These are phyloP conservation scores for Strigops habroptila DNA, from an alignment of 2,113 vertebrate species.

Conservation along the genomic window DNA sequence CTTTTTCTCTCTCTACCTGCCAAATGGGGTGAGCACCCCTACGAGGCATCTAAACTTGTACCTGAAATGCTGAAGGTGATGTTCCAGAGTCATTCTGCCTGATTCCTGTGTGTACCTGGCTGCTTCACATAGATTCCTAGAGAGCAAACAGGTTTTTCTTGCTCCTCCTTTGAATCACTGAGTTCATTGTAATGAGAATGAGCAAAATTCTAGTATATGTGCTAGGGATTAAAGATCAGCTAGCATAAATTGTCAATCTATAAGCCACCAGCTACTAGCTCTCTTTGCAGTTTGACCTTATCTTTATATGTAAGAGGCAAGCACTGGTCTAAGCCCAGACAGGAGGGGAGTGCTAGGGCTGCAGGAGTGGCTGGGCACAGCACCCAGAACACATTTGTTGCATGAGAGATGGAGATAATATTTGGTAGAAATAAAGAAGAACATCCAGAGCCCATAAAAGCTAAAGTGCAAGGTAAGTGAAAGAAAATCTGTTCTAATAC, in stretches of 20 bases:
- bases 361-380: background rate
- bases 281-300: conserved; percentile 54
- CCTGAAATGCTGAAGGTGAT: background rate
- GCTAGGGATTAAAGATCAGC: conserved; percentile 56
- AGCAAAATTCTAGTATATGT: background rate
- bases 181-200: background rate
- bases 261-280: background rate
- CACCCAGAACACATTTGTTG: fast-evolving
- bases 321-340: background rate
- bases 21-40: background rate
- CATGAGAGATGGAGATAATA: background rate
- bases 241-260: conserved; percentile 19
- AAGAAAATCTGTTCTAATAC: background rate
- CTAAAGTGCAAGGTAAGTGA: conserved; percentile 72
- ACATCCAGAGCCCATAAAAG: conserved; percentile 70
- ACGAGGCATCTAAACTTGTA: no score
- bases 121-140: background rate
- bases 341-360: background rate
- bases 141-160: background rate
- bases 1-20: background rate
- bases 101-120: no score
- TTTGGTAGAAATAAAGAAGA: conserved; percentile 69
- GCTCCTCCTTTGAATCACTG: background rate
- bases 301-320: conserved; percentile 26
- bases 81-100: background rate